Base-by-base conservation (phyloP, 1,140 invertebrate genomes). In the Bombus huntii region DNA sequence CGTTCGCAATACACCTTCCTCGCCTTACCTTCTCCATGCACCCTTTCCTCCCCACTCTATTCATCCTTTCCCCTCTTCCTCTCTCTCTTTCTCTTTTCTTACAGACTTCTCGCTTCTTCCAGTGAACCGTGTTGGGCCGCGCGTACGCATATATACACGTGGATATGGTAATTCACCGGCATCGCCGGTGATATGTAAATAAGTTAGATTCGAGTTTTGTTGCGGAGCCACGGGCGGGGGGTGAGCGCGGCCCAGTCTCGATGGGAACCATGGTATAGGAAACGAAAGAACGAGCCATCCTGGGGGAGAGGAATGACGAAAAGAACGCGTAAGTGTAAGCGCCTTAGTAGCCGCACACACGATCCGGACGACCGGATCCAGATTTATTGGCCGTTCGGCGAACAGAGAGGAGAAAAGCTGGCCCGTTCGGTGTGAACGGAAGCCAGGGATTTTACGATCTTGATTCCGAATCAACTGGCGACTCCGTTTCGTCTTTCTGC, bases 181-280 rank as follows among this genome's bases (percentile, higher is more conserved):
- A 93, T 94, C 92, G 92, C 88, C 92, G 75, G 87, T 93, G 92
- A 94, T 94, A 95, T 95, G 94, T 94, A 95, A 95, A 95, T 95
- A 93, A 93, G 93, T 94, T 94, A 92, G 93, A 94, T 95, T 94
- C 93, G 92, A 95, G 93, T 94, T 95, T 94, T 93, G 94, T 93
- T 92, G 92, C 65, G 90, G 92, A 62, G 85, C 70, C 78, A 70
- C 72, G 76, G n/a, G 53, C 28, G 59, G 57, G 83, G 44, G 85
- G 83, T 73, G 76, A 73, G 74, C 44, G 65, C 34, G 77, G 88
- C 85, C 90, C 62, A 90, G 90, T 92, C 92, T 94, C 93, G 94
- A 95, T 95, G 94, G 94, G 94, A 94, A 95, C 94, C 87, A 77
- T 87, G 86, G 71, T 77, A 84, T 86, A 91, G 68, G 80, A 87